Base-by-base conservation (phyloP, 1,140 invertebrate genomes). In the Eupeodes corollae region DNA sequence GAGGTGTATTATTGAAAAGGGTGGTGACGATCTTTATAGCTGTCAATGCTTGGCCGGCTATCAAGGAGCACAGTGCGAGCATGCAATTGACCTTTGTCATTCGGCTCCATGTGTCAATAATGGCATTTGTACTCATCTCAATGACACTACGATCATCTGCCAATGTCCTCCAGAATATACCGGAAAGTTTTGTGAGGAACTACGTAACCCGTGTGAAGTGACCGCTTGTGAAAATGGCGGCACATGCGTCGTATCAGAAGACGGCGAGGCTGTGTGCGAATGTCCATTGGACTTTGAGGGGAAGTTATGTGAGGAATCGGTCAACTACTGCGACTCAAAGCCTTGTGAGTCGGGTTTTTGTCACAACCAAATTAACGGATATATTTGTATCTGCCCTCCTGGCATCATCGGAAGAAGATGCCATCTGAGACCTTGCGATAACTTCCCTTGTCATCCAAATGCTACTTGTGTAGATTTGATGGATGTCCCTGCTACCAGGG, bases 321-420 rank as follows among this genome's bases (percentile, higher is more conserved):
- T 69, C 13, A 64, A 74, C 49, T 63, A 67, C 32, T 79, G 76
- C 44, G 47, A 58, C 9, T 51, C 54, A 19, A 58, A 58, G 14
- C 64, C 73, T 5, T 84, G 81, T 58, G 78, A 81, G 57, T 73
- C 71, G 46, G 78, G 70, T 1, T 70, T 55, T 15, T 81, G 79
- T 57, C 52, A 66, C 1, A 74, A 73, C 45, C 45, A 61, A 6
- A 58, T 59, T 48, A 63, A 56, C 38, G 70, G 73, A 1, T 84
- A 75, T 68, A 53, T 65, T 18, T 85, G 83, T 56, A 59, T 70
- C 40, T 85, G 83, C 60, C 66, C 62, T 31, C 46, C 62, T 9
- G 80, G 80, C 44, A 78, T 69, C 55, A 54, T 75, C 6, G 77
- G 77, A 5, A 65, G 66, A 42, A 64, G 73, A 47, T 80, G 78